Conservation (phyloP, 2,797 vertebrate species). For the Tragopan temminckii region DNA sequence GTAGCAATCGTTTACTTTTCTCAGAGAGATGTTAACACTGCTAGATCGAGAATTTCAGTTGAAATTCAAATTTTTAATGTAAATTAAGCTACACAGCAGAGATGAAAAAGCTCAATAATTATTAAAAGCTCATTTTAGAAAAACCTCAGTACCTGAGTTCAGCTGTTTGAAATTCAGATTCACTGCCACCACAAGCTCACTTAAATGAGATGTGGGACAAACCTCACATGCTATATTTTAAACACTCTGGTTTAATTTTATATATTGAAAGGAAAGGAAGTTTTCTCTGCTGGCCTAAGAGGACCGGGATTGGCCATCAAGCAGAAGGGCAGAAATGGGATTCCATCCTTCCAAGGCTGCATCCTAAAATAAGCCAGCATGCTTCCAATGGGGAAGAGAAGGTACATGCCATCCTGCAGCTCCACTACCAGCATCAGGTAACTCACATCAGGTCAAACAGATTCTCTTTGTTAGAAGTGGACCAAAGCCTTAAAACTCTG, state of each 20-base stretch:
- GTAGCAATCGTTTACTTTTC: background rate
- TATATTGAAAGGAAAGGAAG: background rate
- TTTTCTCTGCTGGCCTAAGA: background rate
- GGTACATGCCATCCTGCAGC: background rate
- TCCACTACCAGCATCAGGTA: background rate
- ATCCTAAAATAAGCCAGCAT: background rate
- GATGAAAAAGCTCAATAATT: conserved; percentile 1
- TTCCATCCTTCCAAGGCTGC: background rate
- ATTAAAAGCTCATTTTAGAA: background rate
- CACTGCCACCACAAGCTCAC: background rate
- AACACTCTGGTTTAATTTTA: background rate
- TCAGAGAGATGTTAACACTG: background rate
- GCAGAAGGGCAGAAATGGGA: background rate
- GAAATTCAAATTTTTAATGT: conserved; percentile 8
- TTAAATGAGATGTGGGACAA: background rate
- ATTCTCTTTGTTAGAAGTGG: background rate
- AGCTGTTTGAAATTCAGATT: background rate
- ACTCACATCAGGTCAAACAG: background rate
- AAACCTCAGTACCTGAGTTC: background rate
- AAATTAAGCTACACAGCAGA: background rate
- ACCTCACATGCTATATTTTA: background rate
- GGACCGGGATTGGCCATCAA: background rate
- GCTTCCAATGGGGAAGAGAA: background rate
- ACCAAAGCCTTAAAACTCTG: background rate
- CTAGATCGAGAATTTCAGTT: background rate